These are phyloP conservation scores for Sminthopsis crassicaudata DNA, from an alignment of 2,113 vertebrate genomes.

Conservation along the genomic window DNA sequence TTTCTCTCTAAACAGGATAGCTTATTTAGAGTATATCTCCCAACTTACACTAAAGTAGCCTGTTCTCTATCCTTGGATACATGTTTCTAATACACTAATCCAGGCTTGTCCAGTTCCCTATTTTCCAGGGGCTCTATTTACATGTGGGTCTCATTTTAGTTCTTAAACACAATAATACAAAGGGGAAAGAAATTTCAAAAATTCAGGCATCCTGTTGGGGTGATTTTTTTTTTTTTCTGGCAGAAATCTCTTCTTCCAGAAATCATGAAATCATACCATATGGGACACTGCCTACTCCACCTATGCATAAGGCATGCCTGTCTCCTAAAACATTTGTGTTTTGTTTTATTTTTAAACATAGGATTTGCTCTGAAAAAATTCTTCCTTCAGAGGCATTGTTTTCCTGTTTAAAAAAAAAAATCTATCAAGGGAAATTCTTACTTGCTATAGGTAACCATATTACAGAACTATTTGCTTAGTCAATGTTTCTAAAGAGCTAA, in stretches of 20 bases:
- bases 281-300: neutral
- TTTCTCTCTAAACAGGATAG: neutral
- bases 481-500: neutral
- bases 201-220: neutral
- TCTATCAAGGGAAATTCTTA: neutral
- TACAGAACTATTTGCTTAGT: neutral
- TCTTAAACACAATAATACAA: neutral
- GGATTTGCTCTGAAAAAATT: neutral
- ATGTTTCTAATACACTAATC: neutral
- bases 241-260: neutral
- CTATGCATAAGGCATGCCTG: neutral
- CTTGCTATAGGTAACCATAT: neutral
- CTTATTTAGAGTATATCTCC: neutral
- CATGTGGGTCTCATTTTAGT: neutral
- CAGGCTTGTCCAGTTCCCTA: neutral
- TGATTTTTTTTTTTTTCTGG: neutral
- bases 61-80: neutral
- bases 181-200: neutral
- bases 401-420: neutral
- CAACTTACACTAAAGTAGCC: neutral
- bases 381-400: neutral
- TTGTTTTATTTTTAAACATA: neutral
- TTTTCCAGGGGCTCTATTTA: neutral
- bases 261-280: constrained; percentile 1
- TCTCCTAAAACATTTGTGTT: neutral